Conservation (phyloP, 2,797 vertebrate genomes). For the Ctenosaura bakeri region DNA sequence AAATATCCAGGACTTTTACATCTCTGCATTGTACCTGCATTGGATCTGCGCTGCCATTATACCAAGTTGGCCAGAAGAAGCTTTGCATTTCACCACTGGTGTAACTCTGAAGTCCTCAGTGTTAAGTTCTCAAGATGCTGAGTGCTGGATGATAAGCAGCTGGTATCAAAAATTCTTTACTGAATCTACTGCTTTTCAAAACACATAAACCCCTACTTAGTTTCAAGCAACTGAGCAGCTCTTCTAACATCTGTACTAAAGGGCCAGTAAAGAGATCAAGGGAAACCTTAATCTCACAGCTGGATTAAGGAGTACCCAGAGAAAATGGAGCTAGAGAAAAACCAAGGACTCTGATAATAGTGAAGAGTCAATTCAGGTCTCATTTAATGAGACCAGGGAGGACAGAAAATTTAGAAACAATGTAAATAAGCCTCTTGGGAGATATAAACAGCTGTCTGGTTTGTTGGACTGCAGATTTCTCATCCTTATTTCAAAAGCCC, state of each 20-base stretch:
- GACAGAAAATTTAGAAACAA: neutral
- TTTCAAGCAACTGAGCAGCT: neutral
- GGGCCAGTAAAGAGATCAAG: neutral
- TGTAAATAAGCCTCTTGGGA: neutral
- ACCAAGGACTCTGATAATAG: neutral
- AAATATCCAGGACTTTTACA: too few relatives aligned
- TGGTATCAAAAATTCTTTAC: neutral
- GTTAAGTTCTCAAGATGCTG: neutral
- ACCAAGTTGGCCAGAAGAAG: neutral
- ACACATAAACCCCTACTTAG: neutral
- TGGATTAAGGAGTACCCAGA: neutral
- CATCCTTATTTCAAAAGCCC: accelerated
- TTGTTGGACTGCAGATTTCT: conserved; percentile 13
- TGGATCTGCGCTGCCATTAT: neutral
- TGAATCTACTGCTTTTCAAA: neutral
- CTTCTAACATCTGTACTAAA: neutral
- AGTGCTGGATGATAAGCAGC: neutral
- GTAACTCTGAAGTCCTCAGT: too few relatives aligned
- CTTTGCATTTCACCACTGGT: neutral
- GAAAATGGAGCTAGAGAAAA: neutral
- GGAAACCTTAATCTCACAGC: neutral
- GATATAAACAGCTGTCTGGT: conserved; percentile 34
- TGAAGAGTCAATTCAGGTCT: neutral
- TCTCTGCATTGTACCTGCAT: too few relatives aligned
- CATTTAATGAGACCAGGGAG: conserved; percentile 33